Conservation (phyloP, 2,888 invertebrate genomes). For the Neria commutata region DNA sequence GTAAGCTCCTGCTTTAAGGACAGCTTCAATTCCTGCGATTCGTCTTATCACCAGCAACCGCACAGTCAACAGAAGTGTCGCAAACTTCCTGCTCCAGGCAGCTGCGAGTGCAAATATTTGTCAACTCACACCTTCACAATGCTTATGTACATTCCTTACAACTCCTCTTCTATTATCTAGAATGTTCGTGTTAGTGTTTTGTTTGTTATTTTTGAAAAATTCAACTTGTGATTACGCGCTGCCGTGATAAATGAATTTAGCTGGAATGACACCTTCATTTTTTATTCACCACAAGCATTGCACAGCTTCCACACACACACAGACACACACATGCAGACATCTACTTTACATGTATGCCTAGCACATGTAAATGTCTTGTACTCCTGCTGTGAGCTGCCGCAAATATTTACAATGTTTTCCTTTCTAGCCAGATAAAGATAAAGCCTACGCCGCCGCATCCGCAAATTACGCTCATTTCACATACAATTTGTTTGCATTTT, state of each 20-base stretch:
- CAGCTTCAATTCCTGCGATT: too few species aligned
- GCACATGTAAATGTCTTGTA: neutral
- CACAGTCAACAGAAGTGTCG: too few species aligned
- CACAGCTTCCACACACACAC: neutral
- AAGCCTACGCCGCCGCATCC: neutral
- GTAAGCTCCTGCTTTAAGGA: too few species aligned
- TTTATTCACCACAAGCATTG: neutral
- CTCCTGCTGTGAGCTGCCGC: neutral
- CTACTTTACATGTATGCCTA: neutral
- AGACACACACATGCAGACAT: neutral
- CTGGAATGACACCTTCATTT: neutral
- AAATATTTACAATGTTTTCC: conserved; percentile 1
- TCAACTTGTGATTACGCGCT: neutral
- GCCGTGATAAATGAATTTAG: neutral
- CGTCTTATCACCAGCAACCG: too few species aligned
- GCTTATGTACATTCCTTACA: neutral
- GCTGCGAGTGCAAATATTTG: too few species aligned
- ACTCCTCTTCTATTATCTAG: neutral
- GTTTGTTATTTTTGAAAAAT: neutral
- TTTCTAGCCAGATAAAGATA: neutral
- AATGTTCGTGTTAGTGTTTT: too few species aligned
- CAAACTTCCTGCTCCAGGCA: too few species aligned
- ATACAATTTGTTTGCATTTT: conserved; percentile 14
- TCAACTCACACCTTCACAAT: too few species aligned
- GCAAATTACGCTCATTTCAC: conserved; percentile 12